phyloP scores from a whole-genome alignment of 2,113 vertebrate genomes.

The Melozone crissalis region DNA sequence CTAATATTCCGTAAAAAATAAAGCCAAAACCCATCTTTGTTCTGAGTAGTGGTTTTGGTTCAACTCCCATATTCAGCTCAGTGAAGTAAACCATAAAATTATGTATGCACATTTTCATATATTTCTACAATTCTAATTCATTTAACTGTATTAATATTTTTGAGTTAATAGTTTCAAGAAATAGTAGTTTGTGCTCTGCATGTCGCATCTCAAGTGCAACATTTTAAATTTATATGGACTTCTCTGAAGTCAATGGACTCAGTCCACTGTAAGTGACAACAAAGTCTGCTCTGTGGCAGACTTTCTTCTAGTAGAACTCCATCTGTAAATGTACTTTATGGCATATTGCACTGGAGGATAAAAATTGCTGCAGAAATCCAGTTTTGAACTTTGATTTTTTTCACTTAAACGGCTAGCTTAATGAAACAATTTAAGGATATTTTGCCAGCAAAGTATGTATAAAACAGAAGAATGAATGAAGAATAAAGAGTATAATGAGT shows the following conservation, averaged over 20 bases:
- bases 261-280: neutral
- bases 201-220: neutral
- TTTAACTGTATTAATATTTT: neutral
- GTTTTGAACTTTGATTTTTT: neutral
- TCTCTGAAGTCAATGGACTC: neutral
- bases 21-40: neutral
- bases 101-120: neutral
- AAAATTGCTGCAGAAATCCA: neutral
- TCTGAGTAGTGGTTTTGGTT: neutral
- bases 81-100: neutral
- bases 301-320: neutral
- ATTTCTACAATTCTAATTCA: neutral
- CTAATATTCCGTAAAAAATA: neutral
- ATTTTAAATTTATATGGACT: neutral
- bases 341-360: neutral
- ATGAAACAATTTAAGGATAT: neutral
- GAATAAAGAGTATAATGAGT: no score
- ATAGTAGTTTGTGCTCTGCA: neutral
- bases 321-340: neutral
- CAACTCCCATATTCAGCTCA: neutral
- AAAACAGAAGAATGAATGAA: no score
- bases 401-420: neutral
- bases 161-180: neutral
- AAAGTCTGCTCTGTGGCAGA: neutral
- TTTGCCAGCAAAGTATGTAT: neutral